These are phyloP conservation scores for Penaeus monodon DNA, from an alignment of 2,888 invertebrate genomes.

Conservation along the genomic window DNA sequence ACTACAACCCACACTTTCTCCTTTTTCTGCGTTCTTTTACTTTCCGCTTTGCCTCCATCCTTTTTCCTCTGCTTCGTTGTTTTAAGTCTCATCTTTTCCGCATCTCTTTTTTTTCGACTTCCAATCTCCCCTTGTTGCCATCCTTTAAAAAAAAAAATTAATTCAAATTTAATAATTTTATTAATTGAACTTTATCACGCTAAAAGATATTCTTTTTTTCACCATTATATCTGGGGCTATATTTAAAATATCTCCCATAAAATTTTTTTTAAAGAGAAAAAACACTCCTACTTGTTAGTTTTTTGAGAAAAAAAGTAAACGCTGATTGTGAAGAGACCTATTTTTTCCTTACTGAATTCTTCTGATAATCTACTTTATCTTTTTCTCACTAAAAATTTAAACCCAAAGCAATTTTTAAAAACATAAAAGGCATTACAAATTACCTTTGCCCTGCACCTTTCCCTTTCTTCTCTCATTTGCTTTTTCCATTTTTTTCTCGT, in stretches of 20 bases:
- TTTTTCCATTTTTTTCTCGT: constrained; percentile 88
- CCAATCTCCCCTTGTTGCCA: constrained; percentile 79
- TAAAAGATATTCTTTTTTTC: too few species aligned
- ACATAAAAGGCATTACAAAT: background rate
- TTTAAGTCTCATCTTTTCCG: constrained; percentile 89
- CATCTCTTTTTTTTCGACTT: constrained; percentile 89
- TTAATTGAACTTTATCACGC: too few species aligned
- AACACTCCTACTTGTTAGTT: too few species aligned
- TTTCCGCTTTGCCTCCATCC: constrained; percentile 10
- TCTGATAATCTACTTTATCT: too few species aligned
- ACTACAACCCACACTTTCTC: background rate
- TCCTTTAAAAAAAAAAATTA: constrained; percentile 71
- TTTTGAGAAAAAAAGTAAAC: too few species aligned
- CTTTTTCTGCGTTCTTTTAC: background rate
- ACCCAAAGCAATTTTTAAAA: background rate
- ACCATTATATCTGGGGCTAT: too few species aligned
- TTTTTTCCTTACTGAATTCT: too few species aligned
- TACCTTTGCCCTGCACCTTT: constrained; percentile 75
- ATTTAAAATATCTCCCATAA: too few species aligned
- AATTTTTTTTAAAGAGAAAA: too few species aligned
- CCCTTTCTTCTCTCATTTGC: constrained; percentile 75
- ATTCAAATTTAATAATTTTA: background rate
- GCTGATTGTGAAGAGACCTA: too few species aligned
- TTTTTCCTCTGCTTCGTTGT: constrained; percentile 74
- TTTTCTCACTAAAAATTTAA: too few species aligned